Conservation (phyloP, 2,113 vertebrate species). For the Varanus komodoensis region DNA sequence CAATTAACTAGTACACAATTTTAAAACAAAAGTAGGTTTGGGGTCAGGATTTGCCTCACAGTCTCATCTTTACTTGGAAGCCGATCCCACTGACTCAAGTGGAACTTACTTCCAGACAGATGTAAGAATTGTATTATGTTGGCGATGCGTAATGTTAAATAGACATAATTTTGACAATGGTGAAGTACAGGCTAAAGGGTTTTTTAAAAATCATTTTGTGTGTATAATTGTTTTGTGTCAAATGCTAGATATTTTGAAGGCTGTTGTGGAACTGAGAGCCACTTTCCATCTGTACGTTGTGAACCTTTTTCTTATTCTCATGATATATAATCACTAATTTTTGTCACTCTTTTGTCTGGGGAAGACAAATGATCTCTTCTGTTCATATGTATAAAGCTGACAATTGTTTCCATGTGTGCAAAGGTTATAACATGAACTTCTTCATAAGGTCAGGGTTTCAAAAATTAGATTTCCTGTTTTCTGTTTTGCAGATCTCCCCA, state of each 20-base stretch:
- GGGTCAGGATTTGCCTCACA: background rate
- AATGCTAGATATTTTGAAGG: background rate
- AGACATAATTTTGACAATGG: background rate
- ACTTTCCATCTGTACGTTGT: background rate
- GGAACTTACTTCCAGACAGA: too few species aligned
- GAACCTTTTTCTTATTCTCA: background rate
- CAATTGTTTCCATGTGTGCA: background rate
- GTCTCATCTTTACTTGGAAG: background rate
- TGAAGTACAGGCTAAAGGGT: background rate
- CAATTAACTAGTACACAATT: background rate
- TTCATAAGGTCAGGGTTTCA: background rate
- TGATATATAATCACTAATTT: background rate
- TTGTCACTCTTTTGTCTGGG: background rate
- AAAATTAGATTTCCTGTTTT: constrained; percentile 37
- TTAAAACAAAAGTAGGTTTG: background rate
- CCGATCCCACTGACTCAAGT: background rate
- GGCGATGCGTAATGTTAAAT: too few species aligned
- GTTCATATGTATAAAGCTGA: background rate
- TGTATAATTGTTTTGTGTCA: background rate
- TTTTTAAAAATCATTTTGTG: background rate
- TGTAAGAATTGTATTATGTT: too few species aligned
- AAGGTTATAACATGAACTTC: background rate
- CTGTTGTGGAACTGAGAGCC: background rate
- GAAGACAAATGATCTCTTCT: background rate
- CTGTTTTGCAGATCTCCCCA: constrained; percentile 87